Base-by-base conservation (phyloP, 1,140 invertebrate species). In the Neotoxoptera formosana region DNA sequence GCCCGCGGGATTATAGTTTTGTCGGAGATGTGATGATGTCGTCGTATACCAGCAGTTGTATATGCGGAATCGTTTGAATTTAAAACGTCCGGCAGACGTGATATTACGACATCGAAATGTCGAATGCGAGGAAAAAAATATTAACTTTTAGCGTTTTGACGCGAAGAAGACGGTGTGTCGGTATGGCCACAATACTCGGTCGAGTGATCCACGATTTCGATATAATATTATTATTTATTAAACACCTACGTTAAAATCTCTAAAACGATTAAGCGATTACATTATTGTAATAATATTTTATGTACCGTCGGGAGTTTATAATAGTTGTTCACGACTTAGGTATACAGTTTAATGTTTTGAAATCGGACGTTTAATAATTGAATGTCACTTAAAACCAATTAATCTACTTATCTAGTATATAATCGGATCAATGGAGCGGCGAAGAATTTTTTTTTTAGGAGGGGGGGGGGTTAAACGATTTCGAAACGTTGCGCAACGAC, bases 371-470 rank as follows among this genome's bases (percentile, higher is more conserved):
- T 17, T 84, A 84, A 84, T 25, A 41, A 84, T 84, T 84, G 36
- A 84, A 84, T 84, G 83, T 84, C 83, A 84, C 83, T 84, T 84
- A 84, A 84, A 36, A 41, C 41, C 83, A 84, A 84, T 84, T 84
- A 84, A 45, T 84, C 83, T 84, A 84, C 36, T 84, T 84, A 84
- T 45, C 20, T 25, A 41, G n/a, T n/a, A 84, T 84, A 84, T 36
- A 36, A 41, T 41, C 83, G 34, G 34, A 84, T 76, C 30, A 76
- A 76, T 76, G 60, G n/a, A 76, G 30, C 41, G 34, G 8, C 7
- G 21, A 84, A 23, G 41, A 25, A 76, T 76, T 76, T 67, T 51
- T 76, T n/a, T 41, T 41, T 41, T 60, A n/a, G n/a, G n/a, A n/a
- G n/a, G n/a, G n/a, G n/a, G n/a, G 9, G 36, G 41, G 36, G 23